Conservation (phyloP, 2,797 vertebrate genomes). For the Danio albolineatus region DNA sequence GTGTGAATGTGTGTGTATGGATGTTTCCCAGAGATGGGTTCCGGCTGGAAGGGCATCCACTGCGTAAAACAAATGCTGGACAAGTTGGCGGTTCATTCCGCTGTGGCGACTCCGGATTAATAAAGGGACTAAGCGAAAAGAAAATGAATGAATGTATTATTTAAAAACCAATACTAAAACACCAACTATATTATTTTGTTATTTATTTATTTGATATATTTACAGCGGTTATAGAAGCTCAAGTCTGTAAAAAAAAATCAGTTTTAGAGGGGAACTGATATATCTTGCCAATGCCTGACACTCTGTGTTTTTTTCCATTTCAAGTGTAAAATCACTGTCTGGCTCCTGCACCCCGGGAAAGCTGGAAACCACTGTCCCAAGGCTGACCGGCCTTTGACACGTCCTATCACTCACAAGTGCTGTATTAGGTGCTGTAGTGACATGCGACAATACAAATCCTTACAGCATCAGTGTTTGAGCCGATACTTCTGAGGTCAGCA, state of each 20-base stretch:
- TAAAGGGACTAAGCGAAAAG: too few relatives aligned
- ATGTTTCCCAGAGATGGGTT: too few relatives aligned
- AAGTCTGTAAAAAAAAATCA: not conserved
- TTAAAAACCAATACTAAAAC: too few relatives aligned
- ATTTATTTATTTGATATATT: not conserved
- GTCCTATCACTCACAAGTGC: constrained; percentile 33
- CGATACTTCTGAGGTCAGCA: not conserved
- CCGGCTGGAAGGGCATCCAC: too few relatives aligned
- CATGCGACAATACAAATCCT: constrained; percentile 15
- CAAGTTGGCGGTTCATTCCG: too few relatives aligned
- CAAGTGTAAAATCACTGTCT: constrained; percentile 4
- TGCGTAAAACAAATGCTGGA: too few relatives aligned
- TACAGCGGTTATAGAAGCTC: not conserved
- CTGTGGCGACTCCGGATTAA: too few relatives aligned
- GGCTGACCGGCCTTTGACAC: constrained; percentile 28
- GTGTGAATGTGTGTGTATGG: too few relatives aligned
- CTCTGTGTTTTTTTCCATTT: not conserved
- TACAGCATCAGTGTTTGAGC: constrained; percentile 11
- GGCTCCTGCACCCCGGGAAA: not conserved
- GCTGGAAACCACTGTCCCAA: constrained; percentile 1
- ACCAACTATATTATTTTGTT: too few relatives aligned
- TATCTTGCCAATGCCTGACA: not conserved
- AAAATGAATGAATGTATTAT: too few relatives aligned
- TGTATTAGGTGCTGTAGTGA: constrained; percentile 19
- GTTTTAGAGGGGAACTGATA: not conserved